Base-by-base conservation (phyloP, 2,888 invertebrate genomes). In the Mesodorylaimus sp. region DNA sequence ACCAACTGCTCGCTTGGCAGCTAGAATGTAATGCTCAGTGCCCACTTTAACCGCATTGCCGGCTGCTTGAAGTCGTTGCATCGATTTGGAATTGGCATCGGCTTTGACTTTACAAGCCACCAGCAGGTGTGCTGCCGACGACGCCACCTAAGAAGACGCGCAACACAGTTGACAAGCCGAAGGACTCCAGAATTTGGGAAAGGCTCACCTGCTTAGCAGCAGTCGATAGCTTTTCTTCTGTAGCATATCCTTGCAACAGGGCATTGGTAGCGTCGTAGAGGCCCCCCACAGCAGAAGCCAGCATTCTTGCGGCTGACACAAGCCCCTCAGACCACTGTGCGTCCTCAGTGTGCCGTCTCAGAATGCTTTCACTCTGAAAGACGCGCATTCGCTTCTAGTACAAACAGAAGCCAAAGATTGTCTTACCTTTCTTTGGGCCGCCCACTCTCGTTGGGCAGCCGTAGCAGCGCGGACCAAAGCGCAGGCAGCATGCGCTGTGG, bases 31-130 rank as follows among this genome's bases (percentile, higher is more conserved):
- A 72, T 89, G 89, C 69, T 99, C 97, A 0, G 97, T 95, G 2
- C 95, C 93, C 54, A 86, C 76, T 70, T 95, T 93, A 1, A 97
- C 95, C 2, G 88, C 89, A 58, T 89, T 91, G n/a, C 93, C 93
- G 0, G 93, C 93, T 16, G 73, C 74, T 69, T 76, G 76, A 37
- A 95, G 74, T 16, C 93, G 77, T 43, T 86, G 80, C 46, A 91
- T 93, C 3, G 87, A 83, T 58, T 87, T 85, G 5, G 89, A 87
- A 53, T 88, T 83, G 1, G 87, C 84, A 71, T 95, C 95, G 0
- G 95, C 91, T 69, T 95, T 95, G 51, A 97, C 93, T 75, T 93
- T 91, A 72, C 97, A 97, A 0, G 97, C 95, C 43, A 99, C 91
- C 48, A 99, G 70, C 50, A 97, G 74, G 64, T 95, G 95, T 0